These are phyloP conservation scores for Octopus sinensis DNA, from an alignment of 1,140 invertebrate species.

Conservation along the genomic window DNA sequence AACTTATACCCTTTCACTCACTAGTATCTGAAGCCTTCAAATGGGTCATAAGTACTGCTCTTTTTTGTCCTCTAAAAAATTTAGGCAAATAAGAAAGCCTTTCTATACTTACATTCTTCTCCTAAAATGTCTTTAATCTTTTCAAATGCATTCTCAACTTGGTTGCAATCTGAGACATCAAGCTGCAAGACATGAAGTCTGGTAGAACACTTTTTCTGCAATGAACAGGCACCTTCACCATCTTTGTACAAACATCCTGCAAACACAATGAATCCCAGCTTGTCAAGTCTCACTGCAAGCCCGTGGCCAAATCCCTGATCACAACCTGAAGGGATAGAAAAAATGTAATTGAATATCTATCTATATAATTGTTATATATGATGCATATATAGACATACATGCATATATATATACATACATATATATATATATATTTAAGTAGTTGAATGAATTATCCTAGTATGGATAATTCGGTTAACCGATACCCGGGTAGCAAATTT, in stretches of 20 bases:
- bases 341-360: background rate
- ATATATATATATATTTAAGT: too few species aligned
- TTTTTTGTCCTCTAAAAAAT: too few species aligned
- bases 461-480: too few species aligned
- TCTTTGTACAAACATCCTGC: slow-evolving; percentile 59
- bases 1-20: too few species aligned
- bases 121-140: slow-evolving; percentile 26
- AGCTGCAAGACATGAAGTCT: slow-evolving; percentile 51
- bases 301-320: slow-evolving; percentile 60
- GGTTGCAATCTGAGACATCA: slow-evolving; percentile 55
- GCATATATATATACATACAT: too few species aligned
- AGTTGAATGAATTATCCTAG: too few species aligned
- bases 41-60: too few species aligned
- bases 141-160: slow-evolving; percentile 38
- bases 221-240: slow-evolving; percentile 46
- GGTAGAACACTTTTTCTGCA: slow-evolving; percentile 35
- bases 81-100: too few species aligned
- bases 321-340: slow-evolving; percentile 55
- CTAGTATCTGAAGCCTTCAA: too few species aligned
- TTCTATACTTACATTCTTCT: slow-evolving; percentile 29
- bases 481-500: too few species aligned
- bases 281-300: slow-evolving; percentile 55
- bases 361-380: too few species aligned
- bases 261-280: slow-evolving; percentile 58
- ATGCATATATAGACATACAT: too few species aligned